Evolutionary conservation across 2,797 vertebrate species (phyloP), one percentile per base, ranked within the genome.

Genomic region (Urosaurus nigricauda): DNA sequence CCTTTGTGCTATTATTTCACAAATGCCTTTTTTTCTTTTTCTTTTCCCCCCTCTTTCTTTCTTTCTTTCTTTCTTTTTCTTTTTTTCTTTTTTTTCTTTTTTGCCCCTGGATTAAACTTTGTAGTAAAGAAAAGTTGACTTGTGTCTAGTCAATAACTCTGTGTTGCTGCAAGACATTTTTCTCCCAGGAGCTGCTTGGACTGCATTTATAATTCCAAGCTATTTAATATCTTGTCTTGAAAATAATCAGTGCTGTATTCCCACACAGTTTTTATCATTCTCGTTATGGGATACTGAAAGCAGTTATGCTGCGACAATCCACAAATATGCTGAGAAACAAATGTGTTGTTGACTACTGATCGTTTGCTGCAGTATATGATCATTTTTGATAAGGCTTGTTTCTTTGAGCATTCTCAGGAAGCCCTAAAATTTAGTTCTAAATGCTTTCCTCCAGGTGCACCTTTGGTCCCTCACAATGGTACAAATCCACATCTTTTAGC

Each of bases 1-100:
- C 68, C 43, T 51, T 84, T 89, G 68, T 9, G 86, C 92, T 93
- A 32, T 94, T 93, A 79, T 84, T 93, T 85, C 90, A 89, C n/a
- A 73, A 79, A 83, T 87, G 89, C 5, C 43, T 43, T 51, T 90
- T 79, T 9, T 51, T 51, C 9, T 51, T 51, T 51, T n/a, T 43
- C 43, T 43, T 51, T 90, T 79, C 47, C 47, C 7, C 47, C 47
- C 47, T 9, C 7, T 9, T 51, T 51, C 9, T 51, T 51, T 51
- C 47, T n/a, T n/a, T n/a, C 77, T 83, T 78, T 53, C 8, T 56
- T n/a, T 32, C n/a, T n/a, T n/a, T n/a, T n/a, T 43, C 43, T 43
- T 51, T 90, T 79, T 8, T 8, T n/a, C 77, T 83, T 78, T 53
- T 17, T 58, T 35, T n/a, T 73, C 83, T 79, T 56, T 9, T 58